Base-by-base conservation (phyloP, 1,140 invertebrate genomes). In the Microplitis demolitor region DNA sequence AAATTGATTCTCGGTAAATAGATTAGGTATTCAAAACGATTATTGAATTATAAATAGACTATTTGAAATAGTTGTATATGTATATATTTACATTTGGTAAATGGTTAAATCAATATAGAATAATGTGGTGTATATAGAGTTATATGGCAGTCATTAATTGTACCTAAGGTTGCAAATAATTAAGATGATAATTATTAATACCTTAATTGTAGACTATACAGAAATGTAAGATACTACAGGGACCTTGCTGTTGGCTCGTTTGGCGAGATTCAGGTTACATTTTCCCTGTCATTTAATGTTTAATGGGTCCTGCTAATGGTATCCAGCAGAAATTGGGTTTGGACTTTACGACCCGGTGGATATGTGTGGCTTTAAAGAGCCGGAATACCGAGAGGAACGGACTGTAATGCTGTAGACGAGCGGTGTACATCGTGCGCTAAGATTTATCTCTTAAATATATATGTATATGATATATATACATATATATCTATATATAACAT, bases 241-340 rank as follows among this genome's bases (percentile, higher is more conserved):
- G 45, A 16, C n/a, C 34, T 24, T 11, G 16, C 54, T 45, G 58
- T 31, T 37, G 53, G 64, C 71, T 76, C 66, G 67, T 76, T 74
- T 64, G 68, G 69, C 37, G 67, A 76, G 75, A 76, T 76, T 74
- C 72, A 66, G 64, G 69, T 72, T 74, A 76, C 72, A 76, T 76
- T 76, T 76, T 76, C 75, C 66, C 69, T 76, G 75, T 76, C 72
- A 72, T 74, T 76, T 76, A 76, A 74, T 74, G 75, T 76, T 76
- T 76, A 76, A 76, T 72, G 72, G 72, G 66, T 63, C 70, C 75
- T 71, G 69, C 75, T 76, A 76, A 76, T 76, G 72, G 75, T 72
- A 74, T 74, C 70, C 72, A 66, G 62, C 66, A 74, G 75, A 76
- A 74, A 76, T 76, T 76, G 75, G 75, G 69, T 76, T 76, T 71